Evolutionary conservation across 92 coral and sea anemone genomes (phyloP), one percentile per base, ranked within the genome.

Genomic region (Heteractis magnifica): DNA sequence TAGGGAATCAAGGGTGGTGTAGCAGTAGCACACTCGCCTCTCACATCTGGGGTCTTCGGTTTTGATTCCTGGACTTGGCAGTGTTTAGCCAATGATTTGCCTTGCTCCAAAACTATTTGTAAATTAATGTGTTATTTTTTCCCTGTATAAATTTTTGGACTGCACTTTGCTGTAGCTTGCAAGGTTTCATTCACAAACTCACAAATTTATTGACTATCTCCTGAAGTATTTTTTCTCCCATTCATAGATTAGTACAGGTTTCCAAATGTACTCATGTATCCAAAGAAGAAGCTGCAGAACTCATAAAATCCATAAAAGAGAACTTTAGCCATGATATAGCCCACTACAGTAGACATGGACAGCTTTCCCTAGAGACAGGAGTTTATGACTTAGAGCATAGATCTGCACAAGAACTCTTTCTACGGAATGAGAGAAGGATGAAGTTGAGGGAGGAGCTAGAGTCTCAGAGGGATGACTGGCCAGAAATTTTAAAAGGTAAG

Each of bases 311-410:
- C 56, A 94, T 96, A 62, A 88, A 91, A 60, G 97, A 86, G 62
- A 89, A 96, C 75, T 96, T 96, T 77, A 85, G 85, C 64, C 92
- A 94, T 81, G 99, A 96, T 77, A 94, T 96, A 49, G 88, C 87
- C 8, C 99, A 96, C 86, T 96, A 96, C 91, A 96, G 94, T 64
- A 90, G 94, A 50, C 94, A 96, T 60, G 99, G 99, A 5, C 93
- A 92, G 77, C 89, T 96, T 20, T 89, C 93, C 52, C 87, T 94
- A 77, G 99, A 96, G 82, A 89, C 95, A 4, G 99, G 99, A 0
- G 96, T 93, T 19, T 92, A 94, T 58, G 99, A 96, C 77, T 79
- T 94, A 64, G 99, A 94, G 65, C 93, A 96, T 65, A 89, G 95
- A 51, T 96, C 99, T 34, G 99, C 98, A 4, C 98, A 92, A 72